Base-by-base conservation (phyloP, 2,888 invertebrate species). In the Coelinius sp. region DNA sequence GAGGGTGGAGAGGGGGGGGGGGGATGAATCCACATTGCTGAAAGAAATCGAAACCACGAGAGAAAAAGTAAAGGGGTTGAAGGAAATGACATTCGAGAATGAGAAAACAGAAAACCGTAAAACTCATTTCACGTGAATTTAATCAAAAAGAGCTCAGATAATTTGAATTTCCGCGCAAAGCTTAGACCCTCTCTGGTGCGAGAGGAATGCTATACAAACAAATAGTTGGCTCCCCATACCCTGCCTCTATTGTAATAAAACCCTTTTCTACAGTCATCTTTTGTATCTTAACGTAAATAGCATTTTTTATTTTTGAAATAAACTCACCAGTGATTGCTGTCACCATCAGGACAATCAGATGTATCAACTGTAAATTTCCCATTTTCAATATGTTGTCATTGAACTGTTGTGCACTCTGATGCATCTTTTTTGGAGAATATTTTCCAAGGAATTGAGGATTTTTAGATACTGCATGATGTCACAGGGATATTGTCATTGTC, bases 101-200 rank as follows among this genome's bases (percentile, higher is more conserved):
- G 4, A 31, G 12, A 44, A 44, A 44, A 10, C 8, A 44, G 5
- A 44, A n/a, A 10, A 14, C 12, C n/a, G n/a, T n/a, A n/a, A n/a
- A 5, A 44, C 44, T 17, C 44, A n/a, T 3, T 44, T 17, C 44
- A n/a, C 14, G 44, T 5, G 31, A 62, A 62, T 10, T 66, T 49
- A 52, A 66, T 35, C 49, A 38, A 66, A 66, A 35, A n/a, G n/a
- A 12, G 17, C 7, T 17, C n/a, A 10, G 62, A 35, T 59, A 35
- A 59, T 20, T 70, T 78, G 75, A 80, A 80, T 78, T 77, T 79
- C 75, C 75, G 72, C 73, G 74, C 73, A 75, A 77, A 76, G 75
- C n/a, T n/a, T n/a, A n/a, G n/a, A n/a, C n/a, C n/a, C n/a, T n/a
- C n/a, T n/a, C n/a, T n/a, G n/a, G n/a, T n/a, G n/a, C n/a, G n/a